Evolutionary conservation across 1,140 invertebrate genomes (phyloP), one percentile per base, ranked within the genome.

Genomic region (Neodiprion virginianus): DNA sequence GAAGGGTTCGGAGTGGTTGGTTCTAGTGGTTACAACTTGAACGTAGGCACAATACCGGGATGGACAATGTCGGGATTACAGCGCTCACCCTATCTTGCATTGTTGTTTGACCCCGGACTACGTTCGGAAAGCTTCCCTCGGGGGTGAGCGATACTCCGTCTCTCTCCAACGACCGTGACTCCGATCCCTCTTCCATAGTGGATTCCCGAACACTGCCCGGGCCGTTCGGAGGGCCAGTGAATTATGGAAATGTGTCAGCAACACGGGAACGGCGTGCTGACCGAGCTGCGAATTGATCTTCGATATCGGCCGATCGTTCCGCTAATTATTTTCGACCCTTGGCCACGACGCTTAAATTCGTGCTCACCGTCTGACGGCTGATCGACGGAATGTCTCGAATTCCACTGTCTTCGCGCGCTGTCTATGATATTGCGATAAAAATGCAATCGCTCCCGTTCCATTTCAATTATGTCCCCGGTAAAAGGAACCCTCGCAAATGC

Each of bases 61-160:
- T 61, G 53, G 53, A 61, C 53, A 61, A 61, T 61, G 53, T 61
- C 53, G 53, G 53, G 53, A 61, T 61, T 61, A 61, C 53, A 61
- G 1, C 1, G n/a, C 53, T 61, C 53, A n/a, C 53, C 53, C 53
- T 61, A 61, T 61, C 53, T 61, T n/a, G 53, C 53, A 11, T 61
- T 61, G 53, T 61, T 61, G 53, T 61, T 61, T 61, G 28, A 40
- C 28, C 53, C 53, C 11, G 53, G n/a, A 8, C 53, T 61, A 8
- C n/a, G n/a, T 61, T 40, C 28, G 28, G 28, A 40, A 40, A 40
- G 28, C 28, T 5, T 40, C 28, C 28, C 28, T 40, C 28, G 28
- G 28, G 28, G 28, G 28, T 40, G 28, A 5, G 28, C 28, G 28
- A 40, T 40, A 40, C 28, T 40, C 28, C 28, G 28, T 40, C 28